Evolutionary conservation across 2,888 invertebrate genomes (phyloP).

Genomic region (Diarsia dahlii): DNA sequence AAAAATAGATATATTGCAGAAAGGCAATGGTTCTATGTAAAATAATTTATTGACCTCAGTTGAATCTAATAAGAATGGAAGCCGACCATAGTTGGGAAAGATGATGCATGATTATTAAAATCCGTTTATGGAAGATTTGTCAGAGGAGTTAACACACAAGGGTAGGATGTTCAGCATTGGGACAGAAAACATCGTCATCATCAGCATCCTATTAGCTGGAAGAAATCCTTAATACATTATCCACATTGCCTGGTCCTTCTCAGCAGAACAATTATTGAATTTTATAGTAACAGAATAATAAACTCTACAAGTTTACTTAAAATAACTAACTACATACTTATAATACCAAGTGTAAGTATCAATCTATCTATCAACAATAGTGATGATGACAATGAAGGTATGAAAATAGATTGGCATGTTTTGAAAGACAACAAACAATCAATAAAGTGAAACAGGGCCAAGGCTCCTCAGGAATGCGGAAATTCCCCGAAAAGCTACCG

Average conservation of each 20-base stretch:
- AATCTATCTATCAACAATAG: neutral
- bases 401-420: neutral
- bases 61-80: neutral
- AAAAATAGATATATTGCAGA: neutral
- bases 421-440: neutral
- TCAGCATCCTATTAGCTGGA: too few relatives aligned
- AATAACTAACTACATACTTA: neutral
- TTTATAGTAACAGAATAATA: neutral
- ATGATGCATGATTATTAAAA: neutral
- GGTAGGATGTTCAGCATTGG: too few relatives aligned
- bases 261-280: too few relatives aligned
- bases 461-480: neutral
- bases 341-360: neutral
- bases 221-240: too few relatives aligned
- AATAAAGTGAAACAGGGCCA: conserved; percentile 16
- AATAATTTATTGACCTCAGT: neutral
- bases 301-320: neutral
- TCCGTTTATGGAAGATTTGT: neutral
- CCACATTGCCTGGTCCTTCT: too few relatives aligned
- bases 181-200: too few relatives aligned
- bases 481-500: neutral
- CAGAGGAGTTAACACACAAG: too few relatives aligned
- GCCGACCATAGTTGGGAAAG: neutral
- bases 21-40: neutral
- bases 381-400: neutral